Evolutionary conservation across 2,888 invertebrate species (phyloP), one percentile per base, ranked within the genome.

Genomic region (Maniola hyperantus): DNA sequence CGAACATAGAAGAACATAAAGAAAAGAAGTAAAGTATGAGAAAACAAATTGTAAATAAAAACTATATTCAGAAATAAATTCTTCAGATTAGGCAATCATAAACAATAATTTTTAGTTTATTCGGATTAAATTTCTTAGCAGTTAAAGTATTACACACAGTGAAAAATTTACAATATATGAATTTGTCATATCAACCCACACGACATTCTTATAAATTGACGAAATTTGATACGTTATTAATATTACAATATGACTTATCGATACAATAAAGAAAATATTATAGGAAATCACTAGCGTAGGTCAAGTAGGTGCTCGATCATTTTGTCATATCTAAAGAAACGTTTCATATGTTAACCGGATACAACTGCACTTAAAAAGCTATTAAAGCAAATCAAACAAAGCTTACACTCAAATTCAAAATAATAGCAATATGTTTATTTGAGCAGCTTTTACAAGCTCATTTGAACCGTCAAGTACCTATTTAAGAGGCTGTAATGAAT

Each of bases 311-410:
- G 26, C 39, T 48, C 39, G 57, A 39, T 62, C 64, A 64, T 67
- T 60, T 33, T 64, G 54, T 26, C 64, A 57, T 42, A 15, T 50
- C 39, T 51, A 15, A 42, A 55, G 57, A 13, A 42, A 57, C 42
- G 20, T 42, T 39, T 57, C 42, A 57, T 57, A 6, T 42, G 39
- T 57, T 42, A 57, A 57, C 57, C 57, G 57, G 57, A 57, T 57
- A 57, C 18, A 15, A 57, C 39, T 42, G 57, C 57, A 57, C 57
- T 57, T 57, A 57, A 57, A 57, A 57, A 57, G 39, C 57, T 42
- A 57, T 57, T 20, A 20, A 57, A 57, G 57, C 57, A 57, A 57
- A 57, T 57, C 42, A 57, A 57, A 42, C 57, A 57, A 42, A 57
- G 57, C 42, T 57, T 18, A 57, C 13, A 57, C 42, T 39, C 39